phyloP scores from a whole-genome alignment of 1,140 invertebrate species.

The Campoletis sonorensis region DNA sequence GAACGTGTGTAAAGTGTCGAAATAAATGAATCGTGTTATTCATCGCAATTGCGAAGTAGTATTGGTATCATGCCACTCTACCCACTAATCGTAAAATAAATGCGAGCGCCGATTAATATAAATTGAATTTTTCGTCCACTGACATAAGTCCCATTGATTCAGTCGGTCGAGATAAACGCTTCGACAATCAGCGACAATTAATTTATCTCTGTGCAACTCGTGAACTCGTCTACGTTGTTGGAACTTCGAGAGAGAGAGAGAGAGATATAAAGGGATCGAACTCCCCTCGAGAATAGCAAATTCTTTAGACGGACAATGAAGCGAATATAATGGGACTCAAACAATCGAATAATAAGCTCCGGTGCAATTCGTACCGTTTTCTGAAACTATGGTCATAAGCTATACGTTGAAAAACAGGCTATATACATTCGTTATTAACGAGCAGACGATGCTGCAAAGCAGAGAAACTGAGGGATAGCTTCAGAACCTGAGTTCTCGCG shows the following conservation, averaged over 20 bases:
- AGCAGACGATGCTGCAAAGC: background rate
- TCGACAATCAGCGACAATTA: constrained; percentile 33
- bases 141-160: constrained; percentile 7
- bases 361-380: constrained; percentile 2
- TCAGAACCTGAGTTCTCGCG: constrained; percentile 8
- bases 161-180: constrained; percentile 14
- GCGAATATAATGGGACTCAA: constrained; percentile 43
- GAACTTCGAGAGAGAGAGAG: no score
- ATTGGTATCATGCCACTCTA: background rate
- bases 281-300: constrained; percentile 12
- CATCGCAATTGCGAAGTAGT: background rate
- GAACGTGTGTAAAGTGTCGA: background rate
- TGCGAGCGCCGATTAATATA: background rate
- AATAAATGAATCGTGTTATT: no score
- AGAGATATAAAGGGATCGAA: background rate
- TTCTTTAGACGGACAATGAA: constrained; percentile 45
- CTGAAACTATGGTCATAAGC: constrained; percentile 40
- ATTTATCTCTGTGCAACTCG: constrained; percentile 14
- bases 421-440: background rate
- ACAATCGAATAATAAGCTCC: constrained; percentile 46
- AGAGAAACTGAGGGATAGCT: background rate
- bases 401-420: constrained; percentile 3
- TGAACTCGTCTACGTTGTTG: background rate
- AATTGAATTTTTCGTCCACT: background rate
- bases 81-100: background rate